Evolutionary conservation across 2,888 invertebrate genomes (phyloP), one percentile per base, ranked within the genome.

Genomic region (Caenorhabditis sp.): DNA sequence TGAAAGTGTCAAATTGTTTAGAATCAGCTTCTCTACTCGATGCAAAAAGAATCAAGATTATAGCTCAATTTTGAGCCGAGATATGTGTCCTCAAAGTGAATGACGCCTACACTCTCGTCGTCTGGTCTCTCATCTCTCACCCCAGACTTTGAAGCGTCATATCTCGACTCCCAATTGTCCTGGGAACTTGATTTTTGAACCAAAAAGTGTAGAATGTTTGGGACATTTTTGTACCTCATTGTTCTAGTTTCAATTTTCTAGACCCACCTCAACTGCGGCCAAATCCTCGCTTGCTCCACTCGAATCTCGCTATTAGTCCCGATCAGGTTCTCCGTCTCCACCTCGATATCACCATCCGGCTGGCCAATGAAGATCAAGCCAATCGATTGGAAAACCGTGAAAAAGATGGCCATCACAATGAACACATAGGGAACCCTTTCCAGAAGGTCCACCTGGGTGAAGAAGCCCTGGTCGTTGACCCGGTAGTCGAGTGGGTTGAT

Each of bases 401-500:
- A 91, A 35, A 90, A 80, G 0, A 58, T 16, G 16, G 88, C 90
- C 86, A 91, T 85, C 19, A 90, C 85, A 8, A 91, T 75, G 80
- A 91, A 91, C 24, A 91, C 86, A 64, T 85, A 75, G 0, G 91
- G 91, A 6, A 91, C 89, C 19, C 90, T 66, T 70, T 90, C 90
- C 24, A 91, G 82, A 8, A 91, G 85, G 58, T 91, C 91, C n/a
- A 77, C 81, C 73, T 91, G 90, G 0, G 89, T 89, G 74, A 91
- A 91, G 69, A 77, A 90, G 70, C 90, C 90, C 3, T 91, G 85
- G 10, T 66, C 76, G 70, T 90, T 87, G 14, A 88, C 87, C 8
- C 86, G 79, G 47, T 90, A 88, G 47, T 91, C 89, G 24, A 89
- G 74, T 0, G 91, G 91, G 81, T 91, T 91, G 56, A 91, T 88